Evolutionary conservation across 1,140 invertebrate species (phyloP).

Genomic region (Zaprionus inermis): DNA sequence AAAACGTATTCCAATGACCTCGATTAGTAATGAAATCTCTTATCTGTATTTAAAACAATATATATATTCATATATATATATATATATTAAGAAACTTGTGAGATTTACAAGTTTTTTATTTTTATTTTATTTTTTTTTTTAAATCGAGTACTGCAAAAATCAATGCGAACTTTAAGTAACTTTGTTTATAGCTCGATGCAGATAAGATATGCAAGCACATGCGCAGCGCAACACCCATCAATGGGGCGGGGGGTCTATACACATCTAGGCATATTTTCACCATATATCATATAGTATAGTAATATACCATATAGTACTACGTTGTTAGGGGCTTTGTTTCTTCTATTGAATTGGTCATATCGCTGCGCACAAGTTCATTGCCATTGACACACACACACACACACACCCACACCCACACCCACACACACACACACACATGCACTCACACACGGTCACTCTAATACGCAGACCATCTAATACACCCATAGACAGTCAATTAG

Average conservation of each 20-base stretch:
- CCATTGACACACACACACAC: conserved; percentile 1
- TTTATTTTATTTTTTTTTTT: background rate
- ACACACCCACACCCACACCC: background rate
- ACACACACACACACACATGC: background rate
- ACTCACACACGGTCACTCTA: background rate
- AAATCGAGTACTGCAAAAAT: background rate
- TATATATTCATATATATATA: no score
- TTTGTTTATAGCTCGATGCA: background rate
- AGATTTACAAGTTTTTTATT: background rate
- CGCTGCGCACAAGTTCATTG: conserved; percentile 29
- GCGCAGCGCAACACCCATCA: background rate
- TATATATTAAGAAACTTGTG: background rate
- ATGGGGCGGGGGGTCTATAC: background rate
- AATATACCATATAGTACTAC: no score
- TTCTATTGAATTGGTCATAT: conserved; percentile 23
- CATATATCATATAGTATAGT: background rate
- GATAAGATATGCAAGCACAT: conserved; percentile 2
- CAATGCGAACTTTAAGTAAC: background rate
- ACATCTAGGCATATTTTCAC: background rate
- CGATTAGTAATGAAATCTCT: background rate
- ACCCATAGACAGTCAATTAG: background rate
- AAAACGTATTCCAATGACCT: background rate
- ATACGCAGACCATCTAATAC: no score
- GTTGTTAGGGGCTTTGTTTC: conserved; percentile 20
- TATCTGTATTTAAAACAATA: background rate